Base-by-base conservation (phyloP, 2,113 vertebrate species). In the Cettia cetti region DNA sequence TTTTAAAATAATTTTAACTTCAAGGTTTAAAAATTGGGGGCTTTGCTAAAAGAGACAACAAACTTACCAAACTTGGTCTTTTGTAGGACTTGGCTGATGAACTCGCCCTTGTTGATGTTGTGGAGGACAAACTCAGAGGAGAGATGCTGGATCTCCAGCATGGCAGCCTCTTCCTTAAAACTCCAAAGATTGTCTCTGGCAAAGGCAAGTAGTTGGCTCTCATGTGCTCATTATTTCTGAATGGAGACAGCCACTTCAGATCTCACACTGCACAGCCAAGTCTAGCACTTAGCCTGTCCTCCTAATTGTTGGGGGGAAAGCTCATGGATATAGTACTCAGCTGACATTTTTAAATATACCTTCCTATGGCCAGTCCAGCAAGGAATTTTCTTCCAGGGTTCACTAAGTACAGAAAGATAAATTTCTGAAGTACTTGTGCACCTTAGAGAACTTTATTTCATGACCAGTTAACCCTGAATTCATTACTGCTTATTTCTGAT, bases 141-240 rank as follows among this genome's bases (percentile, higher is more conserved):
- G 99, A 99, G 91, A 99, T 96, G 98, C 98, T 99, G 96, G 99
- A 99, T 96, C 98, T 99, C 86, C 99, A 99, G 89, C 99, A 99
- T 18, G 99, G 99, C 91, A 99, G 99, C 90, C 99, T 99, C 89
- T 99, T 99, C 97, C 99, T 99, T 64, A 98, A 97, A 96, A 99
- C 99, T 10, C 99, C 99, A 86, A 99, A 99, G 97, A 99, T 99
- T 10, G 99, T 99, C 91, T 99, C 98, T 37, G 97, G 99, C 96
- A 99, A 99, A 99, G 99, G 99, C 99, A 87, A 97, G 96, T 91
- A 53, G 37, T 14, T 75, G 59, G 52, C 15, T 69, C 77, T 92
- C 20, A 17, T 10, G 12, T 64, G 54, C 54, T 71, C 1, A 0
- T 37, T 44, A 26, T 53, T 91, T 76, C 31, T 9, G 64, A 72